Conservation (phyloP, 2,797 vertebrate genomes). For the Lacerta bilineata region DNA sequence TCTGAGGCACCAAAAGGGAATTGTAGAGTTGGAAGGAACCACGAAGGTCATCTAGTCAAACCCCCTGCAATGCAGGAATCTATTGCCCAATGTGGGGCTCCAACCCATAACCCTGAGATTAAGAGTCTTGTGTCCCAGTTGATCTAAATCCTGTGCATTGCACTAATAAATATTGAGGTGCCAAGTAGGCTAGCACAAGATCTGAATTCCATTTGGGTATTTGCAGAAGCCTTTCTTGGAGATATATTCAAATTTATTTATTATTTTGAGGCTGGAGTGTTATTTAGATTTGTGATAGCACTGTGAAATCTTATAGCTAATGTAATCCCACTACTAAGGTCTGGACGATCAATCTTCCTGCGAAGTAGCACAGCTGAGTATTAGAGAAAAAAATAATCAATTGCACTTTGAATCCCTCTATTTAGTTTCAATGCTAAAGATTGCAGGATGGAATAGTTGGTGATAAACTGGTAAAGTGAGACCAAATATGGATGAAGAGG, state of each 20-base stretch:
- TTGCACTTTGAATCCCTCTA: background rate
- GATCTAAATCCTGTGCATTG: too few species aligned
- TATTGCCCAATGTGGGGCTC: too few species aligned
- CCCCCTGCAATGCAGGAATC: too few species aligned
- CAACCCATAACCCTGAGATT: too few species aligned
- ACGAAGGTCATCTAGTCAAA: too few species aligned
- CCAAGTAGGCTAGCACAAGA: background rate
- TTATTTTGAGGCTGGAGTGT: background rate
- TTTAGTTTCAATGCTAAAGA: slow-evolving; percentile 2
- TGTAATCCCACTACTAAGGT: background rate
- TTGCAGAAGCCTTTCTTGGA: background rate
- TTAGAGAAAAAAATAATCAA: background rate
- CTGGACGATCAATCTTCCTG: background rate
- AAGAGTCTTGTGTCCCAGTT: too few species aligned
- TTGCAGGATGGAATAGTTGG: background rate
- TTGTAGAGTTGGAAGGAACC: too few species aligned
- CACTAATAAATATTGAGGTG: background rate
- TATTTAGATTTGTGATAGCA: background rate
- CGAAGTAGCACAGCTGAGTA: background rate
- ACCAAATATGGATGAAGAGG: background rate
- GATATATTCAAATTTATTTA: background rate
- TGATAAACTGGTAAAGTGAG: background rate
- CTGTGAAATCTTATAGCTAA: slow-evolving; percentile 1
- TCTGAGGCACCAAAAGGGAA: too few species aligned
- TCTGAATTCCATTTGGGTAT: background rate